These are phyloP conservation scores for Crypturellus undulatus DNA, from an alignment of 2,113 vertebrate species.

Conservation along the genomic window DNA sequence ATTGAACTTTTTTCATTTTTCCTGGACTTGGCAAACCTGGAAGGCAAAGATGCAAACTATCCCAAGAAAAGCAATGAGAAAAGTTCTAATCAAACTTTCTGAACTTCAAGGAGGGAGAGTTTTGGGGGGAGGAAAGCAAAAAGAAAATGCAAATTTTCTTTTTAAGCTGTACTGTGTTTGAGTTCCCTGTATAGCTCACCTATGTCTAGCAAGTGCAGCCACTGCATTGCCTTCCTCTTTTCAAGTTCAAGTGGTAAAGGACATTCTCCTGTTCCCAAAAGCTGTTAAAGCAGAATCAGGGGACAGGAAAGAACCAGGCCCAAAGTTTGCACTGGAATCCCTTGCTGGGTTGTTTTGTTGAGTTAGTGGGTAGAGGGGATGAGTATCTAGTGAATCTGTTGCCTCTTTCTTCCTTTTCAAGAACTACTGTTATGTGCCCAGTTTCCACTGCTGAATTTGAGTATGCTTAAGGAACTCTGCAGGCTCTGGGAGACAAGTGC, in stretches of 20 bases:
- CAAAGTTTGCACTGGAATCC: constrained; percentile 2
- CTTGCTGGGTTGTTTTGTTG: neutral
- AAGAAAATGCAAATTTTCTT: neutral
- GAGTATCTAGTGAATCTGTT: neutral
- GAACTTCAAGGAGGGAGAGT: neutral
- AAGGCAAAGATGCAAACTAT: neutral
- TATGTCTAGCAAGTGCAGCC: neutral
- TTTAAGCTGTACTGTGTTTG: neutral
- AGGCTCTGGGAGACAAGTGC: neutral
- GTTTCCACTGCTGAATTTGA: neutral
- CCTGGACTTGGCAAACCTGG: neutral
- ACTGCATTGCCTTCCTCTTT: neutral
- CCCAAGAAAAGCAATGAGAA: constrained; percentile 5
- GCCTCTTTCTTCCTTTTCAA: neutral
- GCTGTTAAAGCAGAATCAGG: neutral
- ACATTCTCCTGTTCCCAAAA: neutral
- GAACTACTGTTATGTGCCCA: neutral
- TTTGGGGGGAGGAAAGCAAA: neutral
- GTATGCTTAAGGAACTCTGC: neutral
- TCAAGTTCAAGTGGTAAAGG: neutral
- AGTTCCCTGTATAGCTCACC: neutral
- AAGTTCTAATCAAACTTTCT: neutral
- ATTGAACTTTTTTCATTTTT: neutral
- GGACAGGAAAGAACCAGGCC: neutral
- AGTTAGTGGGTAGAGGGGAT: neutral